A percentile compares a stretch with the other conserved stretches of the same genome.
phyloP scores from a whole-genome alignment of 1,140 invertebrate genomes.

The Grapholita molesta region DNA sequence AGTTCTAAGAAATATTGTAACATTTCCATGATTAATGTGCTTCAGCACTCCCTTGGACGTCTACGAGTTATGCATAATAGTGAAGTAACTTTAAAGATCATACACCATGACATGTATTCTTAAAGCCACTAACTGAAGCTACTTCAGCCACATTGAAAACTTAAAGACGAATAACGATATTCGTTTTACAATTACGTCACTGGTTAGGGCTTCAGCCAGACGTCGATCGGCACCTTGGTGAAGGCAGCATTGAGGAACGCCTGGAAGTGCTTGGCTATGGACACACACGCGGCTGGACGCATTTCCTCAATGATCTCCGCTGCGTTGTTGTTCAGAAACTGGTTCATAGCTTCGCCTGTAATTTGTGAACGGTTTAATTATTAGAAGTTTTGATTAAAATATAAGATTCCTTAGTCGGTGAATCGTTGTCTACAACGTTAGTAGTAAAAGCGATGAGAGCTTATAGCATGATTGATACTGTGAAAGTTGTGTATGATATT shows the following conservation, averaged over 20 bases:
- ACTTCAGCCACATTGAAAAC: background rate
- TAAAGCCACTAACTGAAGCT: background rate
- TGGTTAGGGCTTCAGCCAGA: slow-evolving; percentile 82
- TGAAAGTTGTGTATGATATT: too few relatives aligned
- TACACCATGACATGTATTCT: background rate
- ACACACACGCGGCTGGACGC: slow-evolving; percentile 85
- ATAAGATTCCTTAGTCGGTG: too few relatives aligned
- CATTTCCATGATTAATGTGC: too few relatives aligned
- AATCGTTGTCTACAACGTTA: too few relatives aligned
- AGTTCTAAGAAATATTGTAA: too few relatives aligned
- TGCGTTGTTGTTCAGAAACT: slow-evolving; percentile 90
- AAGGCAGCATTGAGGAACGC: slow-evolving; percentile 88
- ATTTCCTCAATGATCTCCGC: slow-evolving; percentile 91
- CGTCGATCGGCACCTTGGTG: slow-evolving; percentile 85
- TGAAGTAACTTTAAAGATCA: background rate
- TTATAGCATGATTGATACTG: too few relatives aligned
- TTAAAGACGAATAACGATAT: background rate
- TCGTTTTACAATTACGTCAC: background rate
- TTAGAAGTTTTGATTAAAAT: too few relatives aligned
- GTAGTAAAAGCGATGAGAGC: too few relatives aligned
- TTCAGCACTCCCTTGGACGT: background rate
- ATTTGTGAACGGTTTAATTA: slow-evolving; percentile 20
- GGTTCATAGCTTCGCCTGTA: slow-evolving; percentile 88
- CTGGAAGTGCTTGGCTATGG: slow-evolving; percentile 88
- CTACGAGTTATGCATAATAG: background rate